Evolutionary conservation across 2,113 vertebrate genomes (phyloP).

Genomic region (Paramisgurnus dabryanus): DNA sequence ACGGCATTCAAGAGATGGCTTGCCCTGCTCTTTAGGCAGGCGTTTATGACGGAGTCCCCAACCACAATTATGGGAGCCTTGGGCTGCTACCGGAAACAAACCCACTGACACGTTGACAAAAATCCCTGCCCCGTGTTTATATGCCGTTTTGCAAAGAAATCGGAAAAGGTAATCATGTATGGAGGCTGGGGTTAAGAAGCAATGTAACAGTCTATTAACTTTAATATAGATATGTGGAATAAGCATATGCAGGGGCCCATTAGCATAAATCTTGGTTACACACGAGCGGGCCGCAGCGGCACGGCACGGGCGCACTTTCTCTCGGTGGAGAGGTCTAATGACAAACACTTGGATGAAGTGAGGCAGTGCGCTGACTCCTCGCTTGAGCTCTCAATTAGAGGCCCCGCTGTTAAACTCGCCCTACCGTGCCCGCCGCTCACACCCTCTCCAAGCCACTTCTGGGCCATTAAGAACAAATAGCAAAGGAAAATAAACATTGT

Average conservation of each 20-base stretch:
- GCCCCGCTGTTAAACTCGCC: constrained; percentile 50
- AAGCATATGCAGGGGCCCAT: constrained; percentile 97
- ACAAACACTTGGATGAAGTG: constrained; percentile 74
- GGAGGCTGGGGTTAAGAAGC: constrained; percentile 98
- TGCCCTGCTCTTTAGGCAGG: constrained; percentile 64
- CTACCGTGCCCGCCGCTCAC: constrained; percentile 21
- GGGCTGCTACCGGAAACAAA: constrained; percentile 81
- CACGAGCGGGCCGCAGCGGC: constrained; percentile 73
- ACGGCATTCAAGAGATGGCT: constrained; percentile 55
- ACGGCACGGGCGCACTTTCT: constrained; percentile 59
- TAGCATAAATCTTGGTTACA: constrained; percentile 99
- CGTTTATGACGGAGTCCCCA: constrained; percentile 70
- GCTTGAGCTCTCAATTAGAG: constrained; percentile 79
- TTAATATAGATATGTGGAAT: constrained; percentile 99
- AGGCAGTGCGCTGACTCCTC: constrained; percentile 66
- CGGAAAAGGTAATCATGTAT: constrained; percentile 99
- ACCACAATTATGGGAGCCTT: constrained; percentile 73
- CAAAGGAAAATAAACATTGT: background rate
- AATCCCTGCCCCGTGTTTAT: constrained; percentile 95
- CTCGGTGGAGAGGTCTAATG: constrained; percentile 72
- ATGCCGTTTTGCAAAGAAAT: constrained; percentile 95
- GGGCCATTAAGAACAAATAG: constrained; percentile 2
- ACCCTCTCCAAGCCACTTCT: constrained; percentile 16
- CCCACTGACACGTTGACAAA: constrained; percentile 88
- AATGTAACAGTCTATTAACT: constrained; percentile 99